Percentiles rank a stretch among this genome's conserved stretches.
These are phyloP conservation scores for Eutolmus rufibarbis DNA, from an alignment of 2,888 invertebrate genomes.

Conservation along the genomic window DNA sequence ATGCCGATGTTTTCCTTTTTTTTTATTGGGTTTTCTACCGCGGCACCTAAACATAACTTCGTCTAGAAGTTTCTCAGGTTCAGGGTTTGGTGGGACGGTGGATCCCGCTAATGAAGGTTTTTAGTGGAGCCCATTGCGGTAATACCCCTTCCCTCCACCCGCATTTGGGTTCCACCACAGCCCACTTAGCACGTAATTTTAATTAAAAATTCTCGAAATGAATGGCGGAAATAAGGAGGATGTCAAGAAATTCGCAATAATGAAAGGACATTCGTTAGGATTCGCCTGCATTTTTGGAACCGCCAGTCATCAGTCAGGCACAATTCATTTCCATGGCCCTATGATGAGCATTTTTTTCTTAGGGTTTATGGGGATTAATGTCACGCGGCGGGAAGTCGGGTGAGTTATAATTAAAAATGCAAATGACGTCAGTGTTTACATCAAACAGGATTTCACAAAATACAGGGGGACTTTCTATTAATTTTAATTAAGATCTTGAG, in stretches of 20 bases:
- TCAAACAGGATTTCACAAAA: not conserved
- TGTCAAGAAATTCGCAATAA: constrained; percentile 23
- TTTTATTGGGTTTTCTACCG: not conserved
- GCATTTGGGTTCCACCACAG: constrained; percentile 1
- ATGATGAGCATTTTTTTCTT: not conserved
- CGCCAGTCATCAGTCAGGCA: not conserved
- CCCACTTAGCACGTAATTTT: constrained; percentile 34
- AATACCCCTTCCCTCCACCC: not conserved
- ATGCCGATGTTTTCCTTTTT: constrained; percentile 7
- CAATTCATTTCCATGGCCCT: not conserved
- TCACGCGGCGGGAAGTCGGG: not conserved
- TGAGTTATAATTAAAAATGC: constrained; percentile 3
- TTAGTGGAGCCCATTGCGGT: not conserved
- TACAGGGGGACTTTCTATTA: not conserved
- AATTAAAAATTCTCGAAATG: constrained; percentile 26
- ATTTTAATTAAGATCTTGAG: not conserved
- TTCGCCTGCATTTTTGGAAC: not conserved
- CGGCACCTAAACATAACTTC: not conserved
- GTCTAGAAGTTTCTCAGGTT: not conserved
- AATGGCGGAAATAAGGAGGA: constrained; percentile 5
- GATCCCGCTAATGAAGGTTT: constrained; percentile 13
- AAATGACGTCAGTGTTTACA: constrained; percentile 1
- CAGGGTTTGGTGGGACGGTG: not conserved
- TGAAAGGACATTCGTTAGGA: constrained; percentile 19
- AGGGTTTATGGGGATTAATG: not conserved